Percentiles rank a stretch among this genome's conserved stretches.
phyloP scores from a whole-genome alignment of 2,797 vertebrate species.

The Phalloptychus januarius region DNA sequence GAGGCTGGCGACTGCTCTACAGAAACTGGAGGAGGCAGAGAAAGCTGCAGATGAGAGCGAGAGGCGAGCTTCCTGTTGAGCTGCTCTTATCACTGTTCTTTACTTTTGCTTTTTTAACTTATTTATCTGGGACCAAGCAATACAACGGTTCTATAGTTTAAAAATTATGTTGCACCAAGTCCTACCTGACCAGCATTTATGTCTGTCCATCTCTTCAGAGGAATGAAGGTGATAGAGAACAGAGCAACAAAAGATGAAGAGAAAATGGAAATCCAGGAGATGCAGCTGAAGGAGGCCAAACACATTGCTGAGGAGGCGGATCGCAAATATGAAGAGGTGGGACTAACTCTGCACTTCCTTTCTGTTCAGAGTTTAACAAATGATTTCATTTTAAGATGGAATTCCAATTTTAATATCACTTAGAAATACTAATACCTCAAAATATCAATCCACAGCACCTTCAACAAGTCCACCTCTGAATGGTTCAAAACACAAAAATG shows the following conservation, averaged over 20 bases:
- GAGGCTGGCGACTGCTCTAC: conserved; percentile 92
- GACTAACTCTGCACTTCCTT: neutral
- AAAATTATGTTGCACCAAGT: neutral
- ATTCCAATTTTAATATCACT: neutral
- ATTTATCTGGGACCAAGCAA: neutral
- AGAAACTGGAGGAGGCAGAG: conserved; percentile 97
- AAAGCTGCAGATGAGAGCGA: conserved; percentile 97
- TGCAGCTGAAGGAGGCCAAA: conserved; percentile 97
- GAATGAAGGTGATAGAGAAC: conserved; percentile 99
- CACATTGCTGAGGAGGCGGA: conserved; percentile 97
- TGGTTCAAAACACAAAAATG: neutral
- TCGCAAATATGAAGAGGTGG: conserved; percentile 97
- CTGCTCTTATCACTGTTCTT: neutral
- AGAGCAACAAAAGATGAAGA: conserved; percentile 95
- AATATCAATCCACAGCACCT: neutral
- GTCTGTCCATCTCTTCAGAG: conserved; percentile 76
- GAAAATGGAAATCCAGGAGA: conserved; percentile 98
- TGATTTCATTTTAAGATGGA: neutral
- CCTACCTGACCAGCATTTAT: neutral
- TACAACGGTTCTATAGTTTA: neutral
- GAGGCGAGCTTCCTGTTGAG: conserved; percentile 75
- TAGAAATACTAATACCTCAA: neutral
- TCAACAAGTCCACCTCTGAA: neutral
- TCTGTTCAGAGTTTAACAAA: neutral
- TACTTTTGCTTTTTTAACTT: neutral